phyloP scores from a whole-genome alignment of 2,888 invertebrate genomes.

The Thymelicus sylvestris region DNA sequence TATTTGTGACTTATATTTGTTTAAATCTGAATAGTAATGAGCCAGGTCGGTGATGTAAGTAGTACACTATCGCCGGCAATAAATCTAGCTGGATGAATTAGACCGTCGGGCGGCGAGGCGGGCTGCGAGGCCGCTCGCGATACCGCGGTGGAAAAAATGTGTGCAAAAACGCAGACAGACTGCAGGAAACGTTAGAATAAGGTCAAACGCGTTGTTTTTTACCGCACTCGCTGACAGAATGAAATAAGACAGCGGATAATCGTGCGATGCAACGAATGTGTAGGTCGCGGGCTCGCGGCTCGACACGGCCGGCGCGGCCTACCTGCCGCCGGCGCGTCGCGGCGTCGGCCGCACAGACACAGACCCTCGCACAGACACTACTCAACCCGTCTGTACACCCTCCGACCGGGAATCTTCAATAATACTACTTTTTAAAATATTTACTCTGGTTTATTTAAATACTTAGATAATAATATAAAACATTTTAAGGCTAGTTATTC shows the following conservation, averaged over 20 bases:
- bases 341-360: too few relatives aligned
- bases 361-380: too few relatives aligned
- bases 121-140: constrained; percentile 5
- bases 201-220: constrained; percentile 30
- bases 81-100: constrained; percentile 18
- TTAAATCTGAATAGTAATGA: constrained; percentile 27
- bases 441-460: constrained; percentile 80
- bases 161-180: constrained; percentile 23
- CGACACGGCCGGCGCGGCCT: constrained; percentile 40
- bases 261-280: constrained; percentile 50
- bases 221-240: constrained; percentile 31
- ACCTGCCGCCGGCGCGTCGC: constrained; percentile 42
- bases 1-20: constrained; percentile 24
- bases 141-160: constrained; percentile 29
- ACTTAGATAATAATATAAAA: constrained; percentile 79
- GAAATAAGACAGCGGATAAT: constrained; percentile 39
- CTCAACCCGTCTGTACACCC: constrained; percentile 51
- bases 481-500: constrained; percentile 74
- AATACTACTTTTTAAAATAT: constrained; percentile 76
- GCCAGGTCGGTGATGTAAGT: constrained; percentile 6
- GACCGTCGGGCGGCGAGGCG: constrained; percentile 23
- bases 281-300: constrained; percentile 47
- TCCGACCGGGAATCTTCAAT: constrained; percentile 68
- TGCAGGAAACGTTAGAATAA: constrained; percentile 40
- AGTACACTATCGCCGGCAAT: constrained; percentile 13